Base-by-base conservation (phyloP, 1,140 invertebrate genomes). In the Himalopsyche phryganea region DNA sequence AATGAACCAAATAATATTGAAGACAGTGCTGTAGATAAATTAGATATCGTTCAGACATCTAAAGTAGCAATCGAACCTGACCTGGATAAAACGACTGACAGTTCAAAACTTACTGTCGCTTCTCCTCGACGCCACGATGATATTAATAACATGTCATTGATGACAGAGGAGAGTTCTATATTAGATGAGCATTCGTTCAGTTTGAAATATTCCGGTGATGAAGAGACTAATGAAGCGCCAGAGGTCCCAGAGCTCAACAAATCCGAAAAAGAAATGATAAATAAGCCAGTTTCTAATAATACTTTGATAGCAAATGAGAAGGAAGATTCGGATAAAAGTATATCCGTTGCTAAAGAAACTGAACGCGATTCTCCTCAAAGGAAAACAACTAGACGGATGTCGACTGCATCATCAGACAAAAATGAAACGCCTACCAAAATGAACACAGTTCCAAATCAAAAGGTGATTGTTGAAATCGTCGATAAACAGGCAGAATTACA, bases 121-220 rank as follows among this genome's bases (percentile, higher is more conserved):
- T n/a, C n/a, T n/a, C n/a, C 51, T 17, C 32, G 36, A n/a, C 44
- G 41, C 14, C 40, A 54, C 6, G 47, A 41, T 19, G 54, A 57
- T 35, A 23, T 57, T 11, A 50, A 57, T 19, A 57, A 57, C 42
- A 57, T 50, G 47, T 57, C 54, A 17, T 33, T 57, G 28, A 57
- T 57, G 54, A 57, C 54, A 9, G 54, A 57, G 50, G 54, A 57
- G 11, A 36, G 47, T 32, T 57, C 46, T 7, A 17, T 56, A 41
- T 15, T 14, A 13, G 47, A 57, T 5, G 54, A 57, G 1, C 15
- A 18, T 19, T 19, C 53, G 0, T 13, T 57, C 17, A 44, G 35
- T 7, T 50, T 50, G 20, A 50, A 50, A 33, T 50, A 44, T 35
- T 57, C 54, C 19, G 54, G 50, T 9, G 54, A 57, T 13, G 53